These are phyloP conservation scores for Pitangus sulphuratus DNA, from an alignment of 2,797 vertebrate genomes.

Conservation along the genomic window DNA sequence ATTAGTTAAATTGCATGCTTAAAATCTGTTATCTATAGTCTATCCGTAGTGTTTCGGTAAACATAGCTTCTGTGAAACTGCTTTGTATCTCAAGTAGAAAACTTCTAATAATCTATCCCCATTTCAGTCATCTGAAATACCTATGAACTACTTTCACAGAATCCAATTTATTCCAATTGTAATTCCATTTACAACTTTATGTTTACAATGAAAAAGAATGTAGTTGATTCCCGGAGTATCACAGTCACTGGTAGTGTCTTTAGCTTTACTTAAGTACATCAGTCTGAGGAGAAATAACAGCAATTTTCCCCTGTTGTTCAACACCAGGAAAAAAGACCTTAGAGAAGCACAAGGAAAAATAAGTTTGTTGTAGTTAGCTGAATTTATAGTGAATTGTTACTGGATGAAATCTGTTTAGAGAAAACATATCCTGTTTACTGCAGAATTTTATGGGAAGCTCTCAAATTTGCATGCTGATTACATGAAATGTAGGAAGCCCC, in stretches of 20 bases:
- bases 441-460: background rate
- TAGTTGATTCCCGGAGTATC: background rate
- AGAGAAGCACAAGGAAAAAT: background rate
- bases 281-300: background rate
- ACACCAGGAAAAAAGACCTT: background rate
- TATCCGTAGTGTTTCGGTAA: background rate
- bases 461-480: constrained; percentile 45
- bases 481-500: constrained; percentile 17
- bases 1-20: background rate
- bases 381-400: constrained; percentile 28
- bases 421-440: constrained; percentile 40
- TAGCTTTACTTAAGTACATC: constrained; percentile 9
- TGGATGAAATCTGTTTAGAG: constrained; percentile 27
- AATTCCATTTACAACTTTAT: background rate
- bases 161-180: background rate
- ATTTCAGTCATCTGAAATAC: background rate
- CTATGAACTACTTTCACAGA: background rate
- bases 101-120: background rate
- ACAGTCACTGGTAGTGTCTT: background rate
- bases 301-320: background rate
- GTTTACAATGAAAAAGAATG: background rate
- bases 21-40: background rate
- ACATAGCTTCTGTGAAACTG: background rate
- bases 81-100: background rate
- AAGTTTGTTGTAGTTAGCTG: constrained; percentile 1